Percentiles rank a stretch among this genome's conserved stretches.
Evolutionary conservation across 2,113 vertebrate species (phyloP).

Genomic region (Odobenus rosmarus): DNA sequence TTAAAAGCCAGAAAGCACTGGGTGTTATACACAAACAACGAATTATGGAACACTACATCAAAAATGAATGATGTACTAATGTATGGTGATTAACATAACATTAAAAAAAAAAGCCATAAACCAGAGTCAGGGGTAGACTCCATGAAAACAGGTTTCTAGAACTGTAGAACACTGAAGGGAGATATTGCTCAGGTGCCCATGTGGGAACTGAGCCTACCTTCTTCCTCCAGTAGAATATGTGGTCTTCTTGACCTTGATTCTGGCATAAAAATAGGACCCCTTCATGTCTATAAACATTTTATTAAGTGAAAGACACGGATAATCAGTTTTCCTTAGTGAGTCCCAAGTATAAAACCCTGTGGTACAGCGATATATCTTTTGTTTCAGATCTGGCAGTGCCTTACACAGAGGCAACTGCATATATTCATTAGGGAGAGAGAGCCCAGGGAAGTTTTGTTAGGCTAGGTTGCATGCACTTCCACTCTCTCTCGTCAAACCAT

Average conservation of each 20-base stretch:
- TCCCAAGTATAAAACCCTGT: neutral
- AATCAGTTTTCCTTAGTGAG: neutral
- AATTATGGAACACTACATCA: too few species aligned
- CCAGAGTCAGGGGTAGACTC: neutral
- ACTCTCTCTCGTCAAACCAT: neutral
- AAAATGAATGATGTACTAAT: too few species aligned
- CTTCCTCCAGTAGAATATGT: neutral
- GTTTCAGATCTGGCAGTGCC: neutral
- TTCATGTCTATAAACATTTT: neutral
- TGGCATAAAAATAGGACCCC: neutral
- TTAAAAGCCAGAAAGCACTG: neutral
- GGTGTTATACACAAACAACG: too few species aligned
- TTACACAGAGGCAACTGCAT: neutral
- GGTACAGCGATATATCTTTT: neutral
- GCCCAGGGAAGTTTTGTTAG: neutral
- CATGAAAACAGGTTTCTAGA: neutral
- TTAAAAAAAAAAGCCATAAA: neutral
- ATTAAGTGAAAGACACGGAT: neutral
- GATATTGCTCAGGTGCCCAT: neutral
- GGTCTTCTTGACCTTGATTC: neutral
- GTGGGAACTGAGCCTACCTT: neutral
- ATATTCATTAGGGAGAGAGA: neutral
- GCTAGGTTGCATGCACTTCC: neutral
- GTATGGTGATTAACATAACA: neutral
- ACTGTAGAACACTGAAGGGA: neutral